Evolutionary conservation across 2,113 vertebrate species (phyloP), one percentile per base, ranked within the genome.

Genomic region (Mesoclemmys tuberculata): DNA sequence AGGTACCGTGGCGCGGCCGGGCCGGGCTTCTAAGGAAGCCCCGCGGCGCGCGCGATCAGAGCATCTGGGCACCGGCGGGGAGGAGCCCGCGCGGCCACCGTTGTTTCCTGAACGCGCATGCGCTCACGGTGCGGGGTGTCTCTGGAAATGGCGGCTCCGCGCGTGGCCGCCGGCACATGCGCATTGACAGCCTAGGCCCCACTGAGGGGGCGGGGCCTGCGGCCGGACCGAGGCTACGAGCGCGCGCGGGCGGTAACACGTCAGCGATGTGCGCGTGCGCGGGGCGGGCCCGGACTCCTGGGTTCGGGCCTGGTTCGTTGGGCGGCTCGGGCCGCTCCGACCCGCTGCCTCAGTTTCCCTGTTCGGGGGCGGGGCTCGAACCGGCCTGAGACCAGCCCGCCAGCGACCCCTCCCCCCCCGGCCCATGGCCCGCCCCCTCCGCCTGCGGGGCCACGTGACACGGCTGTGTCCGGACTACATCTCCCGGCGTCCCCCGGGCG

Each of bases 61-160:
- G 21, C 74, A 71, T 79, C 90, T 49, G 46, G 80, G 31, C 27
- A 29, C n/a, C 31, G 51, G 80, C 46, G 6, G 38, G 2, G 44
- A 38, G 10, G 18, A 80, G 41, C 3, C 85, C 55, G 64, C 85
- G 54, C 90, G 85, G 90, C 90, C 90, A 92, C 90, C 90, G 90
- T 92, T 55, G 79, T 44, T 78, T 41, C 7, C 54, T 4, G 18
- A 84, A 9, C 4, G 56, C 90, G 85, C 90, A 54, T 41, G 90
- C 55, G 71, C 90, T 14, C 4, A 24, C 6, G 35, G 29, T 46
- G 46, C 46, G 56, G 58, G 64, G 35, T 18, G 64, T 68, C 4
- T 8, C 64, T 8, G 21, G 38, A 58, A 21, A 46, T 12, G 29
- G 19, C 64, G 38, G 3, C 4, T 8, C 31, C 14, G 64, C 64